phyloP scores from a whole-genome alignment of 1,140 invertebrate genomes.

The Drosophila bipectinata region DNA sequence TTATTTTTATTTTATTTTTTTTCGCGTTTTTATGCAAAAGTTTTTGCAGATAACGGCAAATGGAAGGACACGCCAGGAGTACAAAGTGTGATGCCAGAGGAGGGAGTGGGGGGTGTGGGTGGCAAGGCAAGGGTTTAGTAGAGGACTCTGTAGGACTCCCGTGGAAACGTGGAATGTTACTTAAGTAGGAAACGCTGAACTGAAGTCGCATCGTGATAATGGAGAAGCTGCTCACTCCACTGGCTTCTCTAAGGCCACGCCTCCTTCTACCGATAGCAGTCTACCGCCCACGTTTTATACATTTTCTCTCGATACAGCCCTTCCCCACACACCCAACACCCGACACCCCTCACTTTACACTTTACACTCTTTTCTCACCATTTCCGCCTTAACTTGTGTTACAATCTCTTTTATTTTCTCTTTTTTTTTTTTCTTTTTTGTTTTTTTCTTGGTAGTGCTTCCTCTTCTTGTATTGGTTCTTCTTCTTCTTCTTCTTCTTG shows the following conservation, averaged over 20 bases:
- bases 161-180: slow-evolving; percentile 73
- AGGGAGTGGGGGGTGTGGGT: not conserved
- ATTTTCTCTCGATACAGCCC: slow-evolving; percentile 12
- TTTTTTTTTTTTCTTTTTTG: slow-evolving; percentile 5
- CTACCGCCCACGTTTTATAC: not conserved
- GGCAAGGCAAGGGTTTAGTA: not conserved
- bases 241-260: not conserved
- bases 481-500: not conserved
- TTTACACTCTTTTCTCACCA: slow-evolving; percentile 19
- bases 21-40: slow-evolving; percentile 35
- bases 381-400: slow-evolving; percentile 3
- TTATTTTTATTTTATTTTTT: slow-evolving; percentile 18
- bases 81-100: not conserved
- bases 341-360: not conserved
- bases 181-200: slow-evolving; percentile 70
- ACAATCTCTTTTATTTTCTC: slow-evolving; percentile 5
- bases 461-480: slow-evolving; percentile 8
- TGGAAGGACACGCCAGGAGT: slow-evolving; percentile 11
- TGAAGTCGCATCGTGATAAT: slow-evolving; percentile 66
- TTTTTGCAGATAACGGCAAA: slow-evolving; percentile 24
- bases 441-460: slow-evolving; percentile 15
- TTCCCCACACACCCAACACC: not conserved
- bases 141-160: slow-evolving; percentile 38
- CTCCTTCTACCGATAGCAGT: not conserved
- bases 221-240: slow-evolving; percentile 26